Conservation (phyloP, 1,140 invertebrate genomes). For the Diploscapter pachys region DNA sequence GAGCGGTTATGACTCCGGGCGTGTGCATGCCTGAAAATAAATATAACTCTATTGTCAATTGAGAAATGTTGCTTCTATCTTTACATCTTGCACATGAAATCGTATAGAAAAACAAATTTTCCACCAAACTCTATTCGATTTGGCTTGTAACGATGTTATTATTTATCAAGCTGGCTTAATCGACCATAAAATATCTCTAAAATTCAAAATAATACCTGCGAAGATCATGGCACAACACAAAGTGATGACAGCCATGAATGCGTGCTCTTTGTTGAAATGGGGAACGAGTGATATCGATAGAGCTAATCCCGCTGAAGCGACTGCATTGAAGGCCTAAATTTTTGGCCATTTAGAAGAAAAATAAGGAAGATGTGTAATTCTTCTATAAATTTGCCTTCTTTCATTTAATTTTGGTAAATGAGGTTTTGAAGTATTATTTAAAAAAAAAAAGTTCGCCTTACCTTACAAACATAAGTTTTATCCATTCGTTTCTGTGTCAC, state of each 20-base stretch:
- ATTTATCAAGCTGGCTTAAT: no score
- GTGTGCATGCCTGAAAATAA: slow-evolving; percentile 45
- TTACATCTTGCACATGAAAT: no score
- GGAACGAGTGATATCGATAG: slow-evolving; percentile 49
- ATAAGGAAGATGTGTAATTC: slow-evolving; percentile 12
- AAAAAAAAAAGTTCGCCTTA: slow-evolving; percentile 5
- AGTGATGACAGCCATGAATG: slow-evolving; percentile 47
- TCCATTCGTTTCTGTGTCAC: slow-evolving; percentile 34
- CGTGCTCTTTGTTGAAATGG: slow-evolving; percentile 48
- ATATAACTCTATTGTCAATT: background rate
- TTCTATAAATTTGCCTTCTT: slow-evolving; percentile 5
- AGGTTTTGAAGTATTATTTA: background rate
- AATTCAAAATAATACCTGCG: slow-evolving; percentile 36
- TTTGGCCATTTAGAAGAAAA: background rate
- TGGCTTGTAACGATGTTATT: no score
- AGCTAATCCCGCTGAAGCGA: slow-evolving; percentile 51
- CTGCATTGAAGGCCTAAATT: slow-evolving; percentile 48
- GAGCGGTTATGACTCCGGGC: slow-evolving; percentile 53
- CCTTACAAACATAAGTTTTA: slow-evolving; percentile 54
- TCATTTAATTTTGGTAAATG: background rate
- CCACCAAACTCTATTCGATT: no score
- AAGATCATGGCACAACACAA: slow-evolving; percentile 55
- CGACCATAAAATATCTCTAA: background rate
- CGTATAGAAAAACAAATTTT: no score
- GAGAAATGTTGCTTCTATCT: background rate